Percentiles rank a stretch among this genome's conserved stretches.
Conservation (phyloP, 2,797 vertebrate genomes). For the Sebastes elongatus region DNA sequence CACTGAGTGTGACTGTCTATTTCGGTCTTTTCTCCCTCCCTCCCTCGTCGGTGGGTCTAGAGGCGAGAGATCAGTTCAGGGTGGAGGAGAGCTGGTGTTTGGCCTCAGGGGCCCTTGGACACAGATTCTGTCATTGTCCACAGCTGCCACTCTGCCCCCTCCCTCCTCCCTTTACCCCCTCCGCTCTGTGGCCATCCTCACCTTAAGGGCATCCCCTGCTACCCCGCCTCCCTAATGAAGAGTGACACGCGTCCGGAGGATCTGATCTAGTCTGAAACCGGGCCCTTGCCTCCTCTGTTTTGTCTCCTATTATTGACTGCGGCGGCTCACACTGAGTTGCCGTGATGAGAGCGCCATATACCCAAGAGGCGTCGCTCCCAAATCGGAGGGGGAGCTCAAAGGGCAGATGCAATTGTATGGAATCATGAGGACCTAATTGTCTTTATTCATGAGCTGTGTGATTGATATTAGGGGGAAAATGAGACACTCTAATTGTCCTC, state of each 20-base stretch:
- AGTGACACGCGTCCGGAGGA: conserved; percentile 83
- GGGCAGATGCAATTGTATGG: conserved; percentile 77
- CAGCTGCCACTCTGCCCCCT: conserved; percentile 74
- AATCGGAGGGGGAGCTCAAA: conserved; percentile 64
- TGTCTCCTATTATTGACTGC: conserved; percentile 75
- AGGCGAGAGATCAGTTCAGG: conserved; percentile 79
- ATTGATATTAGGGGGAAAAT: conserved; percentile 83
- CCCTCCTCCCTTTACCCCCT: conserved; percentile 13
- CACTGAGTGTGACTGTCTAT: conserved; percentile 74
- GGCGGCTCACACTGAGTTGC: conserved; percentile 66
- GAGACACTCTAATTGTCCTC: conserved; percentile 81
- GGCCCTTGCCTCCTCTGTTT: conserved; percentile 72
- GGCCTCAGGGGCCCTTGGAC: conserved; percentile 77
- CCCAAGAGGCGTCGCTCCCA: conserved; percentile 74
- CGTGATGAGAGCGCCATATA: conserved; percentile 66
- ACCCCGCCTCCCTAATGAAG: conserved; percentile 82
- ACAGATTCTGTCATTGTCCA: conserved; percentile 85
- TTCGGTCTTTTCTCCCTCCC: conserved; percentile 54
- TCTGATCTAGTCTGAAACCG: conserved; percentile 74
- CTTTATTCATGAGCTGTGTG: conserved; percentile 83
- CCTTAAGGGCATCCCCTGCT: conserved; percentile 78
- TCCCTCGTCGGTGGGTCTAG: conserved; percentile 45
- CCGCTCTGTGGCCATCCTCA: conserved; percentile 72
- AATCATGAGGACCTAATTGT: conserved; percentile 79
- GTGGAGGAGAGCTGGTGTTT: conserved; percentile 82